These are phyloP conservation scores for Mionectes macconnelli DNA, from an alignment of 2,113 vertebrate species.

Conservation along the genomic window DNA sequence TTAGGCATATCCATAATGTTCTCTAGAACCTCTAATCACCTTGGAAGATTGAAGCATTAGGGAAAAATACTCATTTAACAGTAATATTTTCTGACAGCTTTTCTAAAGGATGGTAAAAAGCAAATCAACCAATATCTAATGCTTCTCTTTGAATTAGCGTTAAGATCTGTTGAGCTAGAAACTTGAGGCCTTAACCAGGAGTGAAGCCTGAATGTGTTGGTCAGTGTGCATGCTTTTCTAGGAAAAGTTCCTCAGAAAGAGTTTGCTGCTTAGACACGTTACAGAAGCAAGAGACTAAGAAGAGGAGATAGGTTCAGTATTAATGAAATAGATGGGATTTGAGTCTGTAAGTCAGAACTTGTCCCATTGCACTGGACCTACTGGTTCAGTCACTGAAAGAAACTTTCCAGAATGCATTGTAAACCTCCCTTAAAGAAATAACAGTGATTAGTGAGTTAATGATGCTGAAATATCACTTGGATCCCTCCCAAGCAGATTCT, in stretches of 20 bases:
- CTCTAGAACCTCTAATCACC: background rate
- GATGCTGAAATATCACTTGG: background rate
- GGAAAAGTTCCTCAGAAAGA: background rate
- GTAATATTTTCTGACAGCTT: background rate
- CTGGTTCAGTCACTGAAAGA: background rate
- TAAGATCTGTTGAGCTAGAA: background rate
- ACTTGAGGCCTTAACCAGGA: background rate
- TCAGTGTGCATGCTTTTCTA: fast-evolving
- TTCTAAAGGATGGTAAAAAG: background rate
- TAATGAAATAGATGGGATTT: no score
- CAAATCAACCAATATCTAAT: background rate
- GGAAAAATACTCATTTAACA: background rate
- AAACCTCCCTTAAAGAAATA: background rate
- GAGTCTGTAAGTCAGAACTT: background rate
- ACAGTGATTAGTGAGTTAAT: background rate
- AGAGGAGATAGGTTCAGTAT: background rate
- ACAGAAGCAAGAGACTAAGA: background rate
- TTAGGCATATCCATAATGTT: background rate
- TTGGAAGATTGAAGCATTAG: background rate
- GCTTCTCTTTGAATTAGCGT: background rate
- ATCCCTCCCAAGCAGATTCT: background rate
- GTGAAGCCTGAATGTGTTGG: background rate
- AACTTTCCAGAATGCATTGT: background rate
- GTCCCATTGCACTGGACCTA: background rate
- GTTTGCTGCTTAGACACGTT: background rate